phyloP scores from a whole-genome alignment of 2,888 invertebrate genomes.

The Exocentrus adspersus region DNA sequence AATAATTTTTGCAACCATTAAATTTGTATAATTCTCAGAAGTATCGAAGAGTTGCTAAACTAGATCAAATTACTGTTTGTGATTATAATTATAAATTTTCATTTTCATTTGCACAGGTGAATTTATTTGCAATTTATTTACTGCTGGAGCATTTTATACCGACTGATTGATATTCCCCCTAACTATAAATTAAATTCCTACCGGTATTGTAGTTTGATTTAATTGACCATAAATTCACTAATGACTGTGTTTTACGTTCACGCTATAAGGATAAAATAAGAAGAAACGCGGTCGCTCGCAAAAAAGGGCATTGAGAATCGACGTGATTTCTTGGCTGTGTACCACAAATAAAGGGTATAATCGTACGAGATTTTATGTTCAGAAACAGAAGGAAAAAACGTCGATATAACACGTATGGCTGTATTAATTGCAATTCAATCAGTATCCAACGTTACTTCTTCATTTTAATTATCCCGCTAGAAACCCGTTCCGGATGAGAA shows the following conservation, averaged over 20 bases:
- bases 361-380: slow-evolving; percentile 29
- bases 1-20: too few relatives aligned
- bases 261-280: neutral
- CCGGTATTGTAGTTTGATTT: neutral
- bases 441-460: slow-evolving; percentile 16
- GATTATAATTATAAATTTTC: too few relatives aligned
- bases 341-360: slow-evolving; percentile 33
- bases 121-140: neutral
- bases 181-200: neutral
- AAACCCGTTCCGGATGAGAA: slow-evolving; percentile 26
- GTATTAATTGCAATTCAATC: slow-evolving; percentile 27
- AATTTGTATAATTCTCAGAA: too few relatives aligned
- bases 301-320: slow-evolving; percentile 29
- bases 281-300: slow-evolving; percentile 9
- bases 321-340: slow-evolving; percentile 20
- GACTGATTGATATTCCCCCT: neutral
- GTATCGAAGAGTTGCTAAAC: too few relatives aligned
- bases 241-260: slow-evolving; percentile 7
- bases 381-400: slow-evolving; percentile 10
- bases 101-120: neutral
- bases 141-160: neutral
- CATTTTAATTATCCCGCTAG: slow-evolving; percentile 23
- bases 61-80: too few relatives aligned
- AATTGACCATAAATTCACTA: neutral
- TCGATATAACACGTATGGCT: slow-evolving; percentile 19